Base-by-base conservation (phyloP, 2,113 vertebrate species). In the Pedionomus torquatus region DNA sequence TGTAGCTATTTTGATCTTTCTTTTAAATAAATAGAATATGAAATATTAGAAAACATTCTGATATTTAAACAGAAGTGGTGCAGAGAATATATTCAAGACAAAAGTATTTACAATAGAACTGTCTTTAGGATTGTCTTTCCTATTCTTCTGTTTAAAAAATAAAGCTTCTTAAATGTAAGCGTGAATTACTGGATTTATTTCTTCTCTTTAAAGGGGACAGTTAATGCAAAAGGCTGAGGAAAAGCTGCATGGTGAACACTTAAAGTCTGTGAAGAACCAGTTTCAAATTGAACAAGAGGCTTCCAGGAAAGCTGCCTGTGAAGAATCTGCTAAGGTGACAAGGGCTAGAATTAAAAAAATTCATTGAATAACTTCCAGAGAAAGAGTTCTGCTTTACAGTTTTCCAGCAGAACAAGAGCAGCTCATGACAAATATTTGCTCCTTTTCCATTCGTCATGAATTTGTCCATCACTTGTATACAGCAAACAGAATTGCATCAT, bases 211-310 rank as follows among this genome's bases (percentile, higher is more conserved):
- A 94, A 99, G 98, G 93, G 95, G 98, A 68, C 96, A 64, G 76
- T 95, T 98, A 69, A 83, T 93, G 28, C 94, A 97, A 69, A 96
- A 97, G 37, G 92, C 87, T 55, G 93, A 98, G 76, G 95, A 97
- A 23, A 93, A 95, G 25, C 21, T 94, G 37, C 95, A 96, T 44
- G 81, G 92, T 6, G 97, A 98, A 71, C 93, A 66, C 33, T 39
- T 98, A 14, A 92, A 98, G 63, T 70, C 94, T 26, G 85, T 98
- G 33, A 97, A 94, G 87, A 97, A 97, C 46, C 98, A 98, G 69
- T 98, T 98, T 79, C 97, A 96, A 39, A 89, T 68, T 3, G 97
- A 98, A 84, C 97, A 93, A 77, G 96, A 98, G 49, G 83, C 87
- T 30, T 71, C 70, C 7, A 98, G 86, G 94, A 98, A 97, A 69